Evolutionary conservation across 2,113 vertebrate genomes (phyloP).

Genomic region (Capra hircus): DNA sequence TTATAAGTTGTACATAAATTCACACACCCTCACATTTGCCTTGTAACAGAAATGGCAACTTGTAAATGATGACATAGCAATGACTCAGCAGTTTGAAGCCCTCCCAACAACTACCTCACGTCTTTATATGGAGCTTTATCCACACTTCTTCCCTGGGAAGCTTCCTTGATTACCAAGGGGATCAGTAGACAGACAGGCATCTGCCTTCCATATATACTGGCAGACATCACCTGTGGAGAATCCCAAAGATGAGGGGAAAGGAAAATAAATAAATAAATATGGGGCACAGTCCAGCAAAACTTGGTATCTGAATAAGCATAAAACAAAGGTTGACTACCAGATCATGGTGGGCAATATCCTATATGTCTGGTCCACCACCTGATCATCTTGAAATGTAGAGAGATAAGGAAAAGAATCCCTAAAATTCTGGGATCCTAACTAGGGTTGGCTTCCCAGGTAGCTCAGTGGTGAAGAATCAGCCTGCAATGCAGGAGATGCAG

Average conservation of each 20-base stretch:
- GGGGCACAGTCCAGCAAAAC: no score
- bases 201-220: neutral
- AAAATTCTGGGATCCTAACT: neutral
- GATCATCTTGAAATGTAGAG: neutral
- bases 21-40: conserved; percentile 38
- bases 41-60: conserved; percentile 32
- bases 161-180: neutral
- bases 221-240: neutral
- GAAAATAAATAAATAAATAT: neutral
- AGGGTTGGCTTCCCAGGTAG: neutral
- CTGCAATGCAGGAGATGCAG: neutral
- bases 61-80: conserved; percentile 7
- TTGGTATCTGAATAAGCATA: neutral
- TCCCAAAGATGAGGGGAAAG: neutral
- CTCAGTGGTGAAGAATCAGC: neutral
- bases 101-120: neutral
- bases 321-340: neutral
- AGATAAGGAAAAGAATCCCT: neutral
- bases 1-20: conserved; percentile 40
- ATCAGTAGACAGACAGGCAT: neutral
- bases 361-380: neutral
- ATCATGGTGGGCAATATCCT: neutral
- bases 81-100: conserved; percentile 54
- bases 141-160: conserved; percentile 1
- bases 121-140: neutral